phyloP scores from a whole-genome alignment of 2,888 invertebrate species.

The Sceliomorpha sp. region DNA sequence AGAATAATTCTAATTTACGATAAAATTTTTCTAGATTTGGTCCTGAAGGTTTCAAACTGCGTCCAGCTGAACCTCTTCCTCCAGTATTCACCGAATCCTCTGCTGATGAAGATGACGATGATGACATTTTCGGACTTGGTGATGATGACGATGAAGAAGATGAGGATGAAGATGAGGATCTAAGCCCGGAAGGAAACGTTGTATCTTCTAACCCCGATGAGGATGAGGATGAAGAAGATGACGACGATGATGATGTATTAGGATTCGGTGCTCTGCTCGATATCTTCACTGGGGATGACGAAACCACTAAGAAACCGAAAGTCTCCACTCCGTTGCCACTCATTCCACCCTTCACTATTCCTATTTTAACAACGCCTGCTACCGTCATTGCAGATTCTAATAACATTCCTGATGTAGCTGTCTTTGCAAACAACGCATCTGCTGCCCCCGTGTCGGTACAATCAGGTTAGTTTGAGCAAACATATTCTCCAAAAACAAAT shows the following conservation, averaged over 20 bases:
- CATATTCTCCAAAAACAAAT: no score
- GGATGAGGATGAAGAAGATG: conserved; percentile 61
- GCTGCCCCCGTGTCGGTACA: no score
- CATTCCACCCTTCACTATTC: conserved; percentile 67
- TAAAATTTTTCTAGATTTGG: conserved; percentile 84
- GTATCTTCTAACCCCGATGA: conserved; percentile 22
- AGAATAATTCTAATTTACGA: background rate
- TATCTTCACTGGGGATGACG: conserved; percentile 72
- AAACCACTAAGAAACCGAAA: conserved; percentile 66
- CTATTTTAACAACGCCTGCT: conserved; percentile 64
- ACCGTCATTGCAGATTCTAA: conserved; percentile 35
- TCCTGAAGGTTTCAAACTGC: conserved; percentile 87
- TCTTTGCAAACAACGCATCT: no score
- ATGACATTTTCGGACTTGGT: conserved; percentile 59
- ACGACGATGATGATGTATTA: conserved; percentile 80
- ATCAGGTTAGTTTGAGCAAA: no score
- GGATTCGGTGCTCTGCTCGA: conserved; percentile 79
- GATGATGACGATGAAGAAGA: conserved; percentile 79
- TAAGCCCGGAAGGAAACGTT: conserved; percentile 28
- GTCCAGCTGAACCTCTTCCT: conserved; percentile 90
- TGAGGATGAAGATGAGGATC: conserved; percentile 69
- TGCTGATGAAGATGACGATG: conserved; percentile 80
- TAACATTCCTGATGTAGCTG: background rate
- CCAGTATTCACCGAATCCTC: conserved; percentile 79
- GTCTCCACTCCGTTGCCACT: conserved; percentile 63